phyloP scores from a whole-genome alignment of 2,797 vertebrate genomes.

The Enteromius paludinosus region DNA sequence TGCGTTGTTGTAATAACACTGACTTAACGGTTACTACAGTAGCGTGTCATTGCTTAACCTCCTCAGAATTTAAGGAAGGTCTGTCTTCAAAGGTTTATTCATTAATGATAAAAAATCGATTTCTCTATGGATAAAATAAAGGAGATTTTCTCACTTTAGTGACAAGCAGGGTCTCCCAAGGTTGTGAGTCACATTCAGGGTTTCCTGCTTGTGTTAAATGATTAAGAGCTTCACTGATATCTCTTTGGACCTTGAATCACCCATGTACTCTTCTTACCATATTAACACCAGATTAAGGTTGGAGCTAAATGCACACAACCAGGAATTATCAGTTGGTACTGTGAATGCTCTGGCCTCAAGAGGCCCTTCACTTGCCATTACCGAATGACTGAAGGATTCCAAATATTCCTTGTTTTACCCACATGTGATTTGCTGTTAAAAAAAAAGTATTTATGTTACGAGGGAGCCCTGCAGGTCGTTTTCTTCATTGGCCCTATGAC shows the following conservation, averaged over 20 bases:
- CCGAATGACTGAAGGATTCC: background rate
- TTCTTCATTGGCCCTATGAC: background rate
- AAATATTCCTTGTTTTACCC: conserved; percentile 1
- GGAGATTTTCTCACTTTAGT: background rate
- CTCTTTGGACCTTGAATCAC: conserved; percentile 17
- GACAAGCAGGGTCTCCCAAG: background rate
- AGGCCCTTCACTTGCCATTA: background rate
- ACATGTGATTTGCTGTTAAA: background rate
- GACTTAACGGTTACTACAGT: background rate
- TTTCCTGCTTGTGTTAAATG: conserved; percentile 49
- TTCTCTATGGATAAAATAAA: background rate
- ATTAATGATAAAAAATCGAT: background rate
- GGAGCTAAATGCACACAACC: conserved; percentile 60
- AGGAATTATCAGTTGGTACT: conserved; percentile 38
- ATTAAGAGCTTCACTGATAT: conserved; percentile 47
- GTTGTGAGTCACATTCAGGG: conserved; percentile 39
- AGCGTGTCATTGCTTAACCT: background rate
- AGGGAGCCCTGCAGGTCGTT: background rate
- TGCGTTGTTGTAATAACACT: background rate
- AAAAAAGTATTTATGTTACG: background rate
- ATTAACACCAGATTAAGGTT: conserved; percentile 67
- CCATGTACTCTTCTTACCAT: conserved; percentile 33
- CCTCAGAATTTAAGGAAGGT: background rate
- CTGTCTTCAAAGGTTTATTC: background rate
- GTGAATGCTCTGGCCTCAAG: background rate